A percentile compares a stretch with the other conserved stretches of the same genome.
Conservation (phyloP, 2,888 invertebrate species). For the Melitaea athalia region DNA sequence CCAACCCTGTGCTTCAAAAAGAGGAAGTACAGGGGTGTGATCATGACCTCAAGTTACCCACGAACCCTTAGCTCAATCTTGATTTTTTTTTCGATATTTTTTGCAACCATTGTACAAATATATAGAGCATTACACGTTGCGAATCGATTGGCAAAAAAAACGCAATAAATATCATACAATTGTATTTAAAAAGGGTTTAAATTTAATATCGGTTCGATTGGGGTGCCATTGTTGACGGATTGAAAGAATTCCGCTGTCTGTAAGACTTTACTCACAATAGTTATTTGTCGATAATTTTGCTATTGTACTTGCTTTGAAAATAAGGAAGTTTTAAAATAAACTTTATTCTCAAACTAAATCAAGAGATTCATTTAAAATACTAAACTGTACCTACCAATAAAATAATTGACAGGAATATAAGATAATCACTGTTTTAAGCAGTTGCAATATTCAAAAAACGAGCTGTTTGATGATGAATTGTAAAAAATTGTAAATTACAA, state of each 20-base stretch:
- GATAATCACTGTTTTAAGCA: too few relatives aligned
- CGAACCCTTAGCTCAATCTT: conserved; percentile 60
- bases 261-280: conserved; percentile 39
- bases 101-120: conserved; percentile 57
- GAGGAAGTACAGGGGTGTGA: conserved; percentile 81
- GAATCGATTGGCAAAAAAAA: conserved; percentile 61
- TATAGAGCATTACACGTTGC: conserved; percentile 71
- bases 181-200: conserved; percentile 78
- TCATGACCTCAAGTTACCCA: conserved; percentile 81
- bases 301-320: conserved; percentile 14
- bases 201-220: conserved; percentile 75
- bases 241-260: conserved; percentile 46
- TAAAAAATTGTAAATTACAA: too few relatives aligned
- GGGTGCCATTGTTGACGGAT: conserved; percentile 56
- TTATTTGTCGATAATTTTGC: conserved; percentile 50
- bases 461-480: too few relatives aligned
- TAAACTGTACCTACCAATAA: too few relatives aligned
- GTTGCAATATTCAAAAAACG: too few relatives aligned
- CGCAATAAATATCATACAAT: conserved; percentile 80
- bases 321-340: neutral
- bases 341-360: neutral
- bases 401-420: too few relatives aligned
- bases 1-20: conserved; percentile 61
- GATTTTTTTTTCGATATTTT: conserved; percentile 42
- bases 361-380: too few relatives aligned